Evolutionary conservation across 2,113 vertebrate species (phyloP).

Genomic region (Labeo rohita): DNA sequence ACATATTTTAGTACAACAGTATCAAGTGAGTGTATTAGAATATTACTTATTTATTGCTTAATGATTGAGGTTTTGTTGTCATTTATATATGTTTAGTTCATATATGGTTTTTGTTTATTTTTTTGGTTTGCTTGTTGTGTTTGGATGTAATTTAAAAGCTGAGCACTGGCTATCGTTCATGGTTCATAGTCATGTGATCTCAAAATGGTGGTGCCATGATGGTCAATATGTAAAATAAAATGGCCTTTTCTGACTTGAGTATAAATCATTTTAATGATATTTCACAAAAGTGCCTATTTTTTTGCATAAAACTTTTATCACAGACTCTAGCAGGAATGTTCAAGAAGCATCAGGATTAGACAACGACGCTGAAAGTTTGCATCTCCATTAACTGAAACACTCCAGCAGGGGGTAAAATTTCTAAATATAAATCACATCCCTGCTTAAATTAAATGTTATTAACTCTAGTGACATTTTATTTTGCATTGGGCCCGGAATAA

Average conservation of each 20-base stretch:
- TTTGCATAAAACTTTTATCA: constrained; percentile 4
- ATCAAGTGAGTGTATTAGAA: neutral
- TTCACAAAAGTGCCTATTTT: neutral
- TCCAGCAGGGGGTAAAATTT: constrained; percentile 31
- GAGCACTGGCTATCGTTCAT: neutral
- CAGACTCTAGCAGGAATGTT: constrained; percentile 25
- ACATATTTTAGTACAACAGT: neutral
- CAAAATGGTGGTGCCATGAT: neutral
- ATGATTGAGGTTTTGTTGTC: neutral
- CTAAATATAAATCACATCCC: constrained; percentile 32
- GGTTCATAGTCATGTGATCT: neutral
- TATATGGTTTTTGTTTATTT: neutral
- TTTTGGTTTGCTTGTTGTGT: neutral
- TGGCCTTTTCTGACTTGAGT: neutral
- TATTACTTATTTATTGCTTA: neutral
- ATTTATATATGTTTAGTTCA: neutral
- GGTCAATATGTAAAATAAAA: neutral
- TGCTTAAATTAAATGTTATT: constrained; percentile 25
- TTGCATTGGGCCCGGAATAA: neutral
- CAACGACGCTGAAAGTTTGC: constrained; percentile 12
- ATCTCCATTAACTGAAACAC: constrained; percentile 34
- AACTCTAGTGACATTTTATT: constrained; percentile 40
- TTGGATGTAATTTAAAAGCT: neutral
- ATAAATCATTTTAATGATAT: neutral
- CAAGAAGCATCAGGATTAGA: constrained; percentile 9